Conservation (phyloP, 2,888 invertebrate genomes). For the Smittia aterrima region DNA sequence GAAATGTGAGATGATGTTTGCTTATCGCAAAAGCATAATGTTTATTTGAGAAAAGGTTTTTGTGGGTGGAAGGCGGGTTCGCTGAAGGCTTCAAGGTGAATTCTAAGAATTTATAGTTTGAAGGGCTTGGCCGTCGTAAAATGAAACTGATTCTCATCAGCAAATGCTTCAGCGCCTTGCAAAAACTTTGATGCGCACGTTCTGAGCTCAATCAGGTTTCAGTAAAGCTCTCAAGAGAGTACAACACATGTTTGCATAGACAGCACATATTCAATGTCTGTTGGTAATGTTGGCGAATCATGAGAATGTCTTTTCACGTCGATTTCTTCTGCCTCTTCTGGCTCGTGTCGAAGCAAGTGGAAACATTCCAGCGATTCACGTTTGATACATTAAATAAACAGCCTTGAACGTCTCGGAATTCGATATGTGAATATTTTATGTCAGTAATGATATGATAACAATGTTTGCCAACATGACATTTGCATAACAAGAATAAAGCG, state of each 20-base stretch:
- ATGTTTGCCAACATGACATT: slow-evolving; percentile 9
- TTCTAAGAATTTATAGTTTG: too few relatives aligned
- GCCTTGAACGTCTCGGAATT: background rate
- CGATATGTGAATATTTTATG: slow-evolving; percentile 9
- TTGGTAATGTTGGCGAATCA: background rate
- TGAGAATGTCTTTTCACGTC: slow-evolving; percentile 10
- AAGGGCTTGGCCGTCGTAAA: too few relatives aligned
- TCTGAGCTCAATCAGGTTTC: background rate
- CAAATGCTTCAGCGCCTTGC: too few relatives aligned
- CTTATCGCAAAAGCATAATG: background rate
- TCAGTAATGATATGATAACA: slow-evolving; percentile 9
- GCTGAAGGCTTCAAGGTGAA: too few relatives aligned
- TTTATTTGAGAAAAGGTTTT: background rate
- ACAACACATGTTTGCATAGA: slow-evolving; percentile 4
- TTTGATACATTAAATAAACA: slow-evolving; percentile 17
- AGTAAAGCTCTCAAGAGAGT: background rate
- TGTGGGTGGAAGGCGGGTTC: background rate
- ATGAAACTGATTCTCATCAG: too few relatives aligned
- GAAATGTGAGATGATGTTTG: slow-evolving; percentile 15
- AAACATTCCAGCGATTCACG: background rate
- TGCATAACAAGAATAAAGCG: background rate
- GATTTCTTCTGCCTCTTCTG: background rate
- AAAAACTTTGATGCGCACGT: too few relatives aligned
- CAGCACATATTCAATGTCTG: background rate
- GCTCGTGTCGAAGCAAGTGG: background rate